Percentiles rank a stretch among this genome's conserved stretches.
phyloP scores from a whole-genome alignment of 2,888 invertebrate species.

The Cataglyphis rosenhaueri region DNA sequence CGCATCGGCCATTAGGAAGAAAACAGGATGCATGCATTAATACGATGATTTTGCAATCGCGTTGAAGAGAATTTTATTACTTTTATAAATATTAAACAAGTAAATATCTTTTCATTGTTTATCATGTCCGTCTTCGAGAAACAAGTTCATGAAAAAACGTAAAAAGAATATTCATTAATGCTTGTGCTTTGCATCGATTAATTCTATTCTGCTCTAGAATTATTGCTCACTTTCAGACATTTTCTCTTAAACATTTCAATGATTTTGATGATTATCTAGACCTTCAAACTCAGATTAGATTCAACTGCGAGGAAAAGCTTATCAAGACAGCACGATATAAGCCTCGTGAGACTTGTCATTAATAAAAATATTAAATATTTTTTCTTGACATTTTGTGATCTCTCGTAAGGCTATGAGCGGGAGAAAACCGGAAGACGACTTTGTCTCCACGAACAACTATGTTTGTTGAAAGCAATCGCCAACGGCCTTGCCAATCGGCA shows the following conservation, averaged over 20 bases:
- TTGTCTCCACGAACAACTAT: neutral
- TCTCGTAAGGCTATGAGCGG: neutral
- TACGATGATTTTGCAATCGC: slow-evolving; percentile 8
- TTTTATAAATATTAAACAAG: slow-evolving; percentile 1
- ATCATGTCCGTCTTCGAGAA: neutral
- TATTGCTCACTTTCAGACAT: neutral
- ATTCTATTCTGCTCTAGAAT: neutral
- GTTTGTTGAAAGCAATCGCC: slow-evolving; percentile 53
- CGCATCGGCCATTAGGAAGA: slow-evolving; percentile 23
- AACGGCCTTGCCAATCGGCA: slow-evolving; percentile 57
- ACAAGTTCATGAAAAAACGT: neutral
- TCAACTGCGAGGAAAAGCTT: neutral
- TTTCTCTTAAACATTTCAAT: neutral
- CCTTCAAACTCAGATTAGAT: neutral
- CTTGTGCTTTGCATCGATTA: neutral
- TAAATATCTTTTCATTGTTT: neutral
- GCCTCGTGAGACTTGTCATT: neutral
- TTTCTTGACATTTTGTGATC: neutral
- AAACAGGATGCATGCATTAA: slow-evolving; percentile 22
- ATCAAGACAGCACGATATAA: neutral
- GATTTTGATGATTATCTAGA: neutral
- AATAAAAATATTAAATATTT: slow-evolving; percentile 16
- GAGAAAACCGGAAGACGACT: slow-evolving; percentile 23
- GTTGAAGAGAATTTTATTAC: slow-evolving; percentile 6
- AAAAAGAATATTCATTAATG: neutral